Conservation (phyloP, 2,113 vertebrate genomes). For the Arothron firmamentum region DNA sequence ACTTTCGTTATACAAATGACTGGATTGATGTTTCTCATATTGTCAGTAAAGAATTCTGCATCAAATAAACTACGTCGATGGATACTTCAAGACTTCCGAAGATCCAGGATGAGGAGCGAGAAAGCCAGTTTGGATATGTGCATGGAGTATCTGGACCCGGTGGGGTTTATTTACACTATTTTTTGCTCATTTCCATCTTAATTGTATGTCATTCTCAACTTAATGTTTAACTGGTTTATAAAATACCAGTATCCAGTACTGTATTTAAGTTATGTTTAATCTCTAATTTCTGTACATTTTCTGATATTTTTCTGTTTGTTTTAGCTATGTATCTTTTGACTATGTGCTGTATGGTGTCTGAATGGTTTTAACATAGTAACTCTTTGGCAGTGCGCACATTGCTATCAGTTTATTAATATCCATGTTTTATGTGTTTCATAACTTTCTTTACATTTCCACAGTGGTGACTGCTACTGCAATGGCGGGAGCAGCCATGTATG, state of each 20-base stretch:
- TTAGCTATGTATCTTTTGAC: too few species aligned
- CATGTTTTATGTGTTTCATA: neutral
- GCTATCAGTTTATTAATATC: neutral
- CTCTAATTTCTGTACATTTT: too few species aligned
- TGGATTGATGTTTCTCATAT: neutral
- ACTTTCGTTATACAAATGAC: neutral
- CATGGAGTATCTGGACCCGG: conserved; percentile 92
- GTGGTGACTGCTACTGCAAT: conserved; percentile 93
- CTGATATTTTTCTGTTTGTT: too few species aligned
- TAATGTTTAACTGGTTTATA: too few species aligned
- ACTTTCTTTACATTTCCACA: conserved; percentile 45
- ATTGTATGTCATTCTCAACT: neutral
- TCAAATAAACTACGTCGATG: conserved; percentile 73
- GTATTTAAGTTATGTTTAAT: too few species aligned
- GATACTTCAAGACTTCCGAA: conserved; percentile 87
- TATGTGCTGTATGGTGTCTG: too few species aligned
- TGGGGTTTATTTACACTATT: conserved; percentile 51
- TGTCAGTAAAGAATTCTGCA: conserved; percentile 14
- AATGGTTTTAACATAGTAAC: too few species aligned
- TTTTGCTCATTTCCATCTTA: neutral
- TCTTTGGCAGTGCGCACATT: neutral
- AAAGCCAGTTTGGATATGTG: conserved; percentile 85
- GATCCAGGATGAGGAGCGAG: conserved; percentile 85
- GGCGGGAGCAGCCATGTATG: conserved; percentile 98
- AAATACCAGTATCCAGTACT: too few species aligned